Evolutionary conservation across 2,888 invertebrate species (phyloP).

Genomic region (Idaea straminata): DNA sequence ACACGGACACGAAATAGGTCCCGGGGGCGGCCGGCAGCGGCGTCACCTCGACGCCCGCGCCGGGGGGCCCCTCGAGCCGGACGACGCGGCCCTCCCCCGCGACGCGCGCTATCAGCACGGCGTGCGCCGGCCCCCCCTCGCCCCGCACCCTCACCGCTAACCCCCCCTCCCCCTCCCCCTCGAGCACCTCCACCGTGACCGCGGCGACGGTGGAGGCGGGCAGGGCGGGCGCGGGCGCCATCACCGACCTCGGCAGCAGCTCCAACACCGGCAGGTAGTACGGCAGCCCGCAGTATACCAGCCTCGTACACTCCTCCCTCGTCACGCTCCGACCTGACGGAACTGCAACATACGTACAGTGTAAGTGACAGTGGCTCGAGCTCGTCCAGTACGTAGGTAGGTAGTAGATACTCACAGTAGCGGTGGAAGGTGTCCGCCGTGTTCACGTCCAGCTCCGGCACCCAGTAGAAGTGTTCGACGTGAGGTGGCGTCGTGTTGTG

Average conservation of each 20-base stretch:
- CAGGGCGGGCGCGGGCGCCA: slow-evolving; percentile 73
- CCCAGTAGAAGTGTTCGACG: slow-evolving; percentile 80
- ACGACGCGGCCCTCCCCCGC: slow-evolving; percentile 44
- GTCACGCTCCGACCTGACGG: slow-evolving; percentile 75
- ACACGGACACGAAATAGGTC: slow-evolving; percentile 44
- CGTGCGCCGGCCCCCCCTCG: slow-evolving; percentile 39
- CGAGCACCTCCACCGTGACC: slow-evolving; percentile 33
- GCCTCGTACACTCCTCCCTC: slow-evolving; percentile 81
- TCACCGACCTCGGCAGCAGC: slow-evolving; percentile 83
- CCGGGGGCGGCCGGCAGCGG: neutral
- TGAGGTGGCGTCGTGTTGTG: slow-evolving; percentile 62
- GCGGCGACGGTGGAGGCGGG: slow-evolving; percentile 12
- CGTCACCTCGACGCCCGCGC: neutral
- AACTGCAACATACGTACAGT: slow-evolving; percentile 25
- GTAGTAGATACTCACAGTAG: slow-evolving; percentile 30
- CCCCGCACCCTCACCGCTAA: slow-evolving; percentile 44
- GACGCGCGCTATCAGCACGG: slow-evolving; percentile 65
- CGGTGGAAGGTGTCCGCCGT: slow-evolving; percentile 73
- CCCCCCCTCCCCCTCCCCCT: slow-evolving; percentile 12
- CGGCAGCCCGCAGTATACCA: slow-evolving; percentile 89
- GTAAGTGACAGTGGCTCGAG: neutral
- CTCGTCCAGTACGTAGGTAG: too few species aligned
- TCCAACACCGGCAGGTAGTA: slow-evolving; percentile 87
- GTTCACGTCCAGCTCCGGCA: slow-evolving; percentile 87
- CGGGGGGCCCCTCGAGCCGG: neutral